Base-by-base conservation (phyloP, 92 coral and sea anemone species). In the Phenganax stokvisi region DNA sequence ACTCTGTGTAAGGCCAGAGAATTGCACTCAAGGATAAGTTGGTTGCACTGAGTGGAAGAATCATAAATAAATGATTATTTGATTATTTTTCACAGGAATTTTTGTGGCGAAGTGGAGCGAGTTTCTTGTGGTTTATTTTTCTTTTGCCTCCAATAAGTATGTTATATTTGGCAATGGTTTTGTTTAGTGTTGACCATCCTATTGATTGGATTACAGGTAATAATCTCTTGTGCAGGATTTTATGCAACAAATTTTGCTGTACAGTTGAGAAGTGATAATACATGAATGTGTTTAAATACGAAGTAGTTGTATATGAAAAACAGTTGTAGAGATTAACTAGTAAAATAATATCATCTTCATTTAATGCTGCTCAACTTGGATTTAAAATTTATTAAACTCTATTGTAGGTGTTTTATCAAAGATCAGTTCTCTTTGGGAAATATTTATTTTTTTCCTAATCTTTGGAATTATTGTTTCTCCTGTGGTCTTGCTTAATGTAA, bases 141-240 rank as follows among this genome's bases (percentile, higher is more conserved):
- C 82, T 81, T 29, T 86, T 96, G 61, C 97, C 99, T 51, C 63
- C 85, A 81, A 72, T 86, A 9, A 16, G 89, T 51, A 79, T 96
- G 44, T 64, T 86, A 3, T 90, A 80, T 60, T 57, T 77, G 28
- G 71, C 80, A 59, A 80, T 85, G 61, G 92, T 86, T 13, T 89
- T 88, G 54, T 8, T 96, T 15, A 85, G 92, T 71, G 10, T 90
- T 12, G 64, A 87, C 59, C 96, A 96, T 78, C 99, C 99, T 9
- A n/a, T 96, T 5, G 37, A 80, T 76, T 96, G 99, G 99, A 81
- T 92, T 10, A 78, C 96, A 64, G 99, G 99, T 94, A 89, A 28
- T 56, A 37, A 37, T 37, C 47, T 37, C 47, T 37, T 37, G 47
- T 37, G 5, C 47, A 37, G 47, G 47, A 5, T 37, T 37, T 37